These are phyloP conservation scores for Anguilla japonica DNA, from an alignment of 2,113 vertebrate species.

Conservation along the genomic window DNA sequence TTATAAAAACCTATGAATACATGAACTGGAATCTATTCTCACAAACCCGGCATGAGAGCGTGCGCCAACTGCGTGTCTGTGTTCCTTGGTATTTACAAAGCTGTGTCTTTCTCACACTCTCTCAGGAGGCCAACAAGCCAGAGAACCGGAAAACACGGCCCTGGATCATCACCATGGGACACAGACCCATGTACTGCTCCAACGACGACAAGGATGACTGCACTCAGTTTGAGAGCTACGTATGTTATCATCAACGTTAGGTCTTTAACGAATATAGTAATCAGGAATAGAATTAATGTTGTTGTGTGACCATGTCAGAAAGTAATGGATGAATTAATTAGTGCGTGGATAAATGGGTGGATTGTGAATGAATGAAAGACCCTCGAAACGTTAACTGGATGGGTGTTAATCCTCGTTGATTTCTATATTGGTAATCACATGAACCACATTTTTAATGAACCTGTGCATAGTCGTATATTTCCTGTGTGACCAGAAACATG, in stretches of 20 bases:
- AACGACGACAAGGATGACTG: constrained; percentile 84
- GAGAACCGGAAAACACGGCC: constrained; percentile 68
- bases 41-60: background rate
- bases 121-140: constrained; percentile 69
- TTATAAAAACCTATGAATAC: background rate
- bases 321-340: background rate
- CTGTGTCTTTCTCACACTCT: constrained; percentile 1
- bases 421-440: background rate
- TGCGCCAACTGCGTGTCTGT: constrained; percentile 10
- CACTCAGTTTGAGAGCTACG: constrained; percentile 72
- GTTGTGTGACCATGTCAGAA: background rate
- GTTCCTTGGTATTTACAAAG: background rate
- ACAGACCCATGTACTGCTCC: constrained; percentile 90
- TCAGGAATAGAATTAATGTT: background rate
- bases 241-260: constrained; percentile 44
- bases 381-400: background rate
- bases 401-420: background rate
- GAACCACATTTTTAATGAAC: background rate
- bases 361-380: background rate
- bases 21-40: background rate
- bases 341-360: no score
- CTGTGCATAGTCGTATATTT: background rate
- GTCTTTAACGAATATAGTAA: background rate
- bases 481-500: background rate
- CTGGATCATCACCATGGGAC: constrained; percentile 90